Percentiles rank a stretch among this genome's conserved stretches.
Evolutionary conservation across 2,888 invertebrate species (phyloP).

Genomic region (Tachina fera): DNA sequence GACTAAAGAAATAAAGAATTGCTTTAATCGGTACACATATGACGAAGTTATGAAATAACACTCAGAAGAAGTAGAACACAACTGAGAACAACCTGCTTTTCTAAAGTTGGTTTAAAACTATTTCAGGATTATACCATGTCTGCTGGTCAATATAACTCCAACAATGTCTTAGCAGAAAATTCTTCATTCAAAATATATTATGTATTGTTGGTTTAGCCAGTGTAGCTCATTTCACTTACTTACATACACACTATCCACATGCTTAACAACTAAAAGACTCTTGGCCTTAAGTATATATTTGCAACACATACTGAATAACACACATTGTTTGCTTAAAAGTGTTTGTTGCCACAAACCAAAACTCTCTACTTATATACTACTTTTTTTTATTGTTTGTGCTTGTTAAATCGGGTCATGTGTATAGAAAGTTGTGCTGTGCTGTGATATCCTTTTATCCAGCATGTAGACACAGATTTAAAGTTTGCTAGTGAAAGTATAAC

Average conservation of each 20-base stretch:
- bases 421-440: neutral
- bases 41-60: too few species aligned
- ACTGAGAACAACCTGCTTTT: too few species aligned
- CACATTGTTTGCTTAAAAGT: slow-evolving; percentile 12
- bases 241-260: neutral
- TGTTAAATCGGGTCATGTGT: slow-evolving; percentile 5
- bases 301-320: neutral
- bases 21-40: too few species aligned
- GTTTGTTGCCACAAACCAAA: slow-evolving; percentile 11
- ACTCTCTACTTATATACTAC: neutral
- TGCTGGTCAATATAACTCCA: neutral
- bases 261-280: neutral
- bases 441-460: slow-evolving; percentile 26
- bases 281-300: slow-evolving; percentile 8
- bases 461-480: slow-evolving; percentile 7
- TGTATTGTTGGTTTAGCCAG: neutral
- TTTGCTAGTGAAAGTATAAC: neutral
- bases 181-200: slow-evolving; percentile 3
- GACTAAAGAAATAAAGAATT: too few species aligned
- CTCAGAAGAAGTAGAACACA: too few species aligned
- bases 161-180: too few species aligned
- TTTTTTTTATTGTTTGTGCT: neutral
- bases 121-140: neutral
- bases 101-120: too few species aligned
- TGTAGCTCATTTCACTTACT: neutral